These are phyloP conservation scores for Ochropleura leucogaster DNA, from an alignment of 2,888 invertebrate genomes.

Conservation along the genomic window DNA sequence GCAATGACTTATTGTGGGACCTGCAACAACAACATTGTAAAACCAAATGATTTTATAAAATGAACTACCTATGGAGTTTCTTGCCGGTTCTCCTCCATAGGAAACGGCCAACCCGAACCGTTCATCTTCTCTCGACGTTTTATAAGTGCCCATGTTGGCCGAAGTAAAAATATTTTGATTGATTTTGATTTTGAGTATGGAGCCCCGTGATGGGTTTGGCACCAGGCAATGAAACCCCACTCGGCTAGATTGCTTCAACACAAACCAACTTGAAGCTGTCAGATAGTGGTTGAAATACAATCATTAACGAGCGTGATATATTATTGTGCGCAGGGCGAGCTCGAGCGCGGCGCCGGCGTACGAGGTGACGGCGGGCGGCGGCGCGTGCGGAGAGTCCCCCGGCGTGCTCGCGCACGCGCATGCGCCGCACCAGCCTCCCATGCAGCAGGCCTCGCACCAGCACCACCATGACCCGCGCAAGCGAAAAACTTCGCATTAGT, in stretches of 20 bases:
- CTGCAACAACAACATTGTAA: too few species aligned
- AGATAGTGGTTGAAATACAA: not conserved
- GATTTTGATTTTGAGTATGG: not conserved
- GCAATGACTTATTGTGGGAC: too few species aligned
- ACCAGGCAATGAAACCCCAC: not conserved
- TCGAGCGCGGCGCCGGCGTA: slow-evolving; percentile 75
- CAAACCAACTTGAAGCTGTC: not conserved
- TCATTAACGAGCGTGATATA: not conserved
- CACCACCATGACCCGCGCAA: slow-evolving; percentile 71
- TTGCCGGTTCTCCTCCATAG: too few species aligned
- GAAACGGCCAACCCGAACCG: too few species aligned
- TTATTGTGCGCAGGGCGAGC: slow-evolving; percentile 66
- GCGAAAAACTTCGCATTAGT: slow-evolving; percentile 74
- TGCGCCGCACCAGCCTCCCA: slow-evolving; percentile 57
- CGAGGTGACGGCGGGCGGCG: slow-evolving; percentile 80
- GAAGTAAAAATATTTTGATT: too few species aligned
- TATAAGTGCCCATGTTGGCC: too few species aligned
- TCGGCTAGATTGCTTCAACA: not conserved
- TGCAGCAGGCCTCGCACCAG: slow-evolving; percentile 60
- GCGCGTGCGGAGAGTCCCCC: slow-evolving; percentile 52
- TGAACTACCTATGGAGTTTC: too few species aligned
- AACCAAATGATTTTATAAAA: too few species aligned
- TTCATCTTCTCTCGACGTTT: too few species aligned
- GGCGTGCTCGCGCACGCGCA: slow-evolving; percentile 46
- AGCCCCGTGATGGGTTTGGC: not conserved